Conservation (phyloP, 2,888 invertebrate genomes). For the Lasioglossum marginatum region DNA sequence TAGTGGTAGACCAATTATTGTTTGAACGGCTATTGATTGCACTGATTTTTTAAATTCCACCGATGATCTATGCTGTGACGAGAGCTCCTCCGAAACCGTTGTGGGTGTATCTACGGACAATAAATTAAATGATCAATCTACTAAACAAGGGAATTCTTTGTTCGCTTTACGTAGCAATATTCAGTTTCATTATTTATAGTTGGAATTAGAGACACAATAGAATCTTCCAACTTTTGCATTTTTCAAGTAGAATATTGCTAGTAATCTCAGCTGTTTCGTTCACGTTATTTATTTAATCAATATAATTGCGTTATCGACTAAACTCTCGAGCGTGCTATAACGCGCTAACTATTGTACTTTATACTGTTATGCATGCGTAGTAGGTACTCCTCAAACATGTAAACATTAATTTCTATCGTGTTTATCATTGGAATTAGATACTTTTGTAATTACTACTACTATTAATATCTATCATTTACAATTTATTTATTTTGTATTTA, state of each 20-base stretch:
- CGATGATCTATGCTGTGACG: slow-evolving; percentile 60
- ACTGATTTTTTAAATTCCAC: slow-evolving; percentile 57
- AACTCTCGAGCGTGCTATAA: background rate
- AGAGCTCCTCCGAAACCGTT: slow-evolving; percentile 72
- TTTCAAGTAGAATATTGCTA: slow-evolving; percentile 2
- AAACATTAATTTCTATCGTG: background rate
- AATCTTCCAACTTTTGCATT: too few species aligned
- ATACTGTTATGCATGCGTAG: background rate
- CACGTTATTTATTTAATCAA: background rate
- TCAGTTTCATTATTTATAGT: background rate
- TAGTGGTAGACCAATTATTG: slow-evolving; percentile 85
- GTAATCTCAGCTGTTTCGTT: background rate
- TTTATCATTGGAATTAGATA: background rate
- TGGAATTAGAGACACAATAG: background rate
- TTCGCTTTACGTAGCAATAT: background rate
- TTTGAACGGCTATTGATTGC: slow-evolving; percentile 83
- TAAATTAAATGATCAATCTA: slow-evolving; percentile 13
- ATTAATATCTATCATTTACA: background rate
- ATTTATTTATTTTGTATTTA: background rate
- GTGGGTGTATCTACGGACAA: slow-evolving; percentile 59
- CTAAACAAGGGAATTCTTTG: too few species aligned
- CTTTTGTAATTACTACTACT: background rate
- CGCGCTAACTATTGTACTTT: background rate
- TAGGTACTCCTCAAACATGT: background rate
- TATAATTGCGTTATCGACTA: slow-evolving; percentile 15